Evolutionary conservation across 2,797 vertebrate species (phyloP), one percentile per base, ranked within the genome.

Genomic region (Lithobates pipiens): DNA sequence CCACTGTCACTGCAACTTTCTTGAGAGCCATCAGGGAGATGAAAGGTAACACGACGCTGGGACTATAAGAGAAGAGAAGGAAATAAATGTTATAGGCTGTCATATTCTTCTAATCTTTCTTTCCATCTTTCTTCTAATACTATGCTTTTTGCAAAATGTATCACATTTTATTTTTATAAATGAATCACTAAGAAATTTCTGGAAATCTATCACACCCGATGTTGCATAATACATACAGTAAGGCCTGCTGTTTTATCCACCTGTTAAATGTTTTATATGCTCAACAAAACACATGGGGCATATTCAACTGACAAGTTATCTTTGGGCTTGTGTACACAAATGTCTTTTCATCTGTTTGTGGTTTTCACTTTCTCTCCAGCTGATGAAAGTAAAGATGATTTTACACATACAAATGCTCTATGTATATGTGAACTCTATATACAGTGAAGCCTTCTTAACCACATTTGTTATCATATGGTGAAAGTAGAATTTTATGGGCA

Each of bases 1-100:
- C 98, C 98, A 95, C 97, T 99, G 96, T 99, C 98, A 96, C 98
- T 99, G 97, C 98, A 99, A 96, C 98, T 99, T 96, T 99, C 98
- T 95, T 99, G 98, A 92, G 98, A 99, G 94, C 98, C 98, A 78
- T 99, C 98, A 1, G 98, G 98, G 93, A 99, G 97, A 95, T 99
- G 98, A 96, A 99, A 99, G 87, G 98, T 99, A 96, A 99, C 98
- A 86, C 98, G 98, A 82, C 98, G 96, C 95, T 99, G 98, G 90
- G 98, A 99, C 97, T 99, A 95, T 90, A 96, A 98, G 96, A 97
- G 95, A 95, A 99, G 94, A 99, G 96, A 95, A 98, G 96, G 95
- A 98, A 94, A 97, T 18, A 93, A 90, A 90, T 90, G 91, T 99
- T 98, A 99, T 94, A 93, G 94, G 94, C 95, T 95, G 93, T 95